Base-by-base conservation (phyloP, 2,797 vertebrate genomes). In the Telmatherina bonti region DNA sequence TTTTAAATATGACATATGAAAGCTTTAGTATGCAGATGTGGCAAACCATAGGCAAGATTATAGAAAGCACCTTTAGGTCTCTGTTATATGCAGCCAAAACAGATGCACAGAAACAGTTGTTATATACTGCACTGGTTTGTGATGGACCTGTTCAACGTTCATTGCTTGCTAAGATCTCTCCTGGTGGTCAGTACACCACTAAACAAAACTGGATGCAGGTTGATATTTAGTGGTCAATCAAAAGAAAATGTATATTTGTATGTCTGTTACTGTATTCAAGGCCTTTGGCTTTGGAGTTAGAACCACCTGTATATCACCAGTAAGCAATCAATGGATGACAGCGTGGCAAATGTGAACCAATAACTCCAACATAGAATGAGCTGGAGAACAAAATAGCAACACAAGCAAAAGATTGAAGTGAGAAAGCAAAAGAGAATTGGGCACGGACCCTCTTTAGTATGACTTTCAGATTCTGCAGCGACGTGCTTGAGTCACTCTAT, bases 261-360 rank as follows among this genome's bases (percentile, higher is more conserved):
- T 35, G 20, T 29, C 33, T 52, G 26, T 53, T 26, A 45, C 31
- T 20, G 16, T 13, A 51, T 36, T 16, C 31, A 51, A 68, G 5
- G 22, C 31, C 29, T 29, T 38, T n/a, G 20, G 30, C 53, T 30
- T 35, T 1, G 9, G 64, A 11, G 30, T 5, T 62, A 64, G 47
- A 72, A 45, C 55, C 65, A 73, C 47, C 62, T 69, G 49, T 71
- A 62, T 53, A 52, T 82, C 72, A 61, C 65, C 24, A 33, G 64
- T 24, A 15, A 78, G 54, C 58, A 65, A 80, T 84, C 82, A 66
- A 74, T 83, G 59, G 68, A 57, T 1, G 2, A 35, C 18, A 52
- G 56, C 16, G 30, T 56, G 58, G 49, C 24, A 49, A 52, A 52
- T 57, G 41, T 3, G 18, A 22, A 57, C 59, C 10, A 57, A 31